Base-by-base conservation (phyloP, 2,888 invertebrate species). In the Polydrusus cervinus region DNA sequence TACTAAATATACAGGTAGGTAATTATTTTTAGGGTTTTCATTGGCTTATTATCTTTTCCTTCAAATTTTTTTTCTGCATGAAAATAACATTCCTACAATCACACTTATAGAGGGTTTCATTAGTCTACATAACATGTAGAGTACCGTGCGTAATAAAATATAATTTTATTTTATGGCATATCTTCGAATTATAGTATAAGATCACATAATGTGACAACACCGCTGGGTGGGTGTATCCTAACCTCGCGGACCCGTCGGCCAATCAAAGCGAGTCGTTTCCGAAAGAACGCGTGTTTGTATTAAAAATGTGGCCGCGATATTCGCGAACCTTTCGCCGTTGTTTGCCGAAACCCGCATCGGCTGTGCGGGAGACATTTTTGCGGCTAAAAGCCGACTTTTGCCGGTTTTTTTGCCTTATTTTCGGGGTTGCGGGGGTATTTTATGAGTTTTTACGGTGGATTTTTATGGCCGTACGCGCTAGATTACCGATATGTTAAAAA, bases 201-300 rank as follows among this genome's bases (percentile, higher is more conserved):
- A 49, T 14, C n/a, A 20, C 10, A 1, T 16, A 11, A 70, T 62
- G 13, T 62, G 74, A 68, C 74, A 74, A 74, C 74, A n/a, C 30
- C 30, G 74, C 68, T 45, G 30, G 51, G 74, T 74, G 64, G 74
- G 74, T 68, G 74, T 69, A 20, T 64, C 69, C 74, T 49, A 74
- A 74, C 69, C 68, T 40, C 74, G 69, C 74, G 74, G 49, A 68
- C 55, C 64, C 55, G 74, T 25, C 62, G 55, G 40, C 74, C 74
- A 74, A 74, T 74, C 62, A 62, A 55, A 38, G 57, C n/a, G 62
- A 64, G 47, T 49, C 64, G 69, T 20, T 25, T 20, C 45, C 40
- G 47, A 57, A 57, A 62, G 47, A 55, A 64, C 64, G 45, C 38
- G 69, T 65, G 64, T 69, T 53, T 64, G 55, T 64, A 74, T 69